Conservation (phyloP, 2,888 invertebrate genomes). For the Drosophila pseudotalamancana region DNA sequence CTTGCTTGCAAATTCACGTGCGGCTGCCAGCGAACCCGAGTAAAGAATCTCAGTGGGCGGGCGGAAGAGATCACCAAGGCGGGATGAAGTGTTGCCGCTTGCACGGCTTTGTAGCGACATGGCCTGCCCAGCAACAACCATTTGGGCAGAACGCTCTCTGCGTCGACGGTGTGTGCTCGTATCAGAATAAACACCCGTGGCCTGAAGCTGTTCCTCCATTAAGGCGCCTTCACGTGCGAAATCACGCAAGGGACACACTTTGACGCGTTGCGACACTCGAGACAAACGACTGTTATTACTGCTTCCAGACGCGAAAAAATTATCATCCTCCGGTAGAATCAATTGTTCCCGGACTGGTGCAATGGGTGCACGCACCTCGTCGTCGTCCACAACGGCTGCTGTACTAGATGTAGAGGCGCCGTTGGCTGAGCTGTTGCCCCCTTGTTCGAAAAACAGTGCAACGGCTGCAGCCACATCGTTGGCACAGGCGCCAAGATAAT, state of each 20-base stretch:
- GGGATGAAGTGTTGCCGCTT: conserved; percentile 81
- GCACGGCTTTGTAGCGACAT: conserved; percentile 42
- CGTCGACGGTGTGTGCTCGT: conserved; percentile 49
- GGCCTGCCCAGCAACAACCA: conserved; percentile 63
- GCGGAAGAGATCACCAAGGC: conserved; percentile 88
- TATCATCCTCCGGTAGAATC: conserved; percentile 83
- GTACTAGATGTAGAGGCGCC: conserved; percentile 33
- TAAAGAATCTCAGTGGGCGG: conserved; percentile 89
- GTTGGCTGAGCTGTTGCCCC: conserved; percentile 41
- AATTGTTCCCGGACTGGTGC: conserved; percentile 83
- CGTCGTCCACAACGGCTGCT: conserved; percentile 49
- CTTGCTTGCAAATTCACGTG: conserved; percentile 86
- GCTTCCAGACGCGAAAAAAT: conserved; percentile 77
- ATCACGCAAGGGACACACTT: conserved; percentile 83
- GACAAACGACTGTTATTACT: conserved; percentile 62
- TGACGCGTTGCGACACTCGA: conserved; percentile 75
- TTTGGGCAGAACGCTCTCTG: conserved; percentile 67
- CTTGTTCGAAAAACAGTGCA: conserved; percentile 81
- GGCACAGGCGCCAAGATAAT: conserved; percentile 79
- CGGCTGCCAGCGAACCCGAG: conserved; percentile 86
- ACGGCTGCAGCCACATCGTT: conserved; percentile 83
- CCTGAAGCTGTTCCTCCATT: conserved; percentile 82
- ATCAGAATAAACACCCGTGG: conserved; percentile 63
- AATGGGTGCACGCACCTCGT: conserved; percentile 83
- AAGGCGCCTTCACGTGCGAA: conserved; percentile 83